Evolutionary conservation across 2,113 vertebrate species (phyloP), one percentile per base, ranked within the genome.

Genomic region (Coracopsis vasa): DNA sequence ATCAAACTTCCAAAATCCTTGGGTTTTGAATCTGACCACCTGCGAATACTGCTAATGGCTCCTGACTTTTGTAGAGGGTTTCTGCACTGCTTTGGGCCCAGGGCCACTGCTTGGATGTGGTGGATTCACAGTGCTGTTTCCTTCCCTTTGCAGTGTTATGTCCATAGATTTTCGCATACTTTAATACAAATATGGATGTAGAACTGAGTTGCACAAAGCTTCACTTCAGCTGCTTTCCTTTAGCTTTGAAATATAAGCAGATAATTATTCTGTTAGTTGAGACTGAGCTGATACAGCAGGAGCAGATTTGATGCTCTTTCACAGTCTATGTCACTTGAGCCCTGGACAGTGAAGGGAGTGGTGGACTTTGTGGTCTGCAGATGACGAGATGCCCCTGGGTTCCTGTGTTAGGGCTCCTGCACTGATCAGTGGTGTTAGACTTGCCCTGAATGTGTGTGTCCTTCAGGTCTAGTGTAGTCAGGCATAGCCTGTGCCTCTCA

Each of bases 81-180:
- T 87, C 25, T 58, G 13, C 64, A n/a, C 4, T 81, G 20, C 31
- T 61, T 50, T 39, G 18, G 65, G 21, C 12, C 11, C 18, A 12
- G 35, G 29, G 16, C 16, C 27, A 27, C 20, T 51, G 29, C 51
- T n/a, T 39, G 44, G 42, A 39, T 48, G 19, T 58, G 41, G 7
- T 37, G 29, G 24, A 35, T n/a, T n/a, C 2, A 1, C 41, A 80
- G 44, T 0, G 1, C 23, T 37, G 9, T 67, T 80, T 66, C 13
- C 42, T 78, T 42, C 77, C 35, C 41, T 45, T 79, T 54, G 41
- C 60, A 64, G 50, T 39, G 35, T 35, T 71, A 4, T 9, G 13
- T 54, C 86, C 35, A 2, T 20, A 66, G 20, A 8, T 3, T 83
- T 88, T 78, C 48, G 41, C 10, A 3, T 65, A 37, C 74, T 28